Conservation (phyloP, 37 sponge, comb jelly and placozoan genomes). For the Spongilla lacustris region DNA sequence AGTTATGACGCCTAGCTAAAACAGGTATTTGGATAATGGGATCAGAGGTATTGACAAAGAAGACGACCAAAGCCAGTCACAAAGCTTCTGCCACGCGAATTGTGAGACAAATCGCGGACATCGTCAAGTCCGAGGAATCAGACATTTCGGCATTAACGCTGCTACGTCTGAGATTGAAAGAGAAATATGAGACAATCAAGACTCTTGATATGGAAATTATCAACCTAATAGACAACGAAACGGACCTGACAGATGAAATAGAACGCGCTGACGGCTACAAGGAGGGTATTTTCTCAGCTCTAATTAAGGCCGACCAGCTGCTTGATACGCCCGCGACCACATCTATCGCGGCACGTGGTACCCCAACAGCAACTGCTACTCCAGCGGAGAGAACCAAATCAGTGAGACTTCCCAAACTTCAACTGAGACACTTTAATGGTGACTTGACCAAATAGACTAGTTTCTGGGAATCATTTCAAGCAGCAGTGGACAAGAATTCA, state of each 20-base stretch:
- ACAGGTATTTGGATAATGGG: too few relatives aligned
- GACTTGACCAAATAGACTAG: constrained; percentile 40
- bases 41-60: constrained; percentile 22
- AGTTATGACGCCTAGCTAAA: constrained; percentile 5
- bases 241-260: constrained; percentile 24
- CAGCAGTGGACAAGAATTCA: constrained; percentile 19
- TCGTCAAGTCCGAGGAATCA: neutral
- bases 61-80: constrained; percentile 22
- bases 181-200: constrained; percentile 44
- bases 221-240: constrained; percentile 25
- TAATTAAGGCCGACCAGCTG: constrained; percentile 14
- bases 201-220: constrained; percentile 21
- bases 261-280: constrained; percentile 43
- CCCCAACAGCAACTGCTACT: neutral
- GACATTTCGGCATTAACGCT: constrained; percentile 14
- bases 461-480: constrained; percentile 43
- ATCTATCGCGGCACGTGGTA: neutral
- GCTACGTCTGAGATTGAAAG: constrained; percentile 26
- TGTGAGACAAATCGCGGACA: constrained; percentile 8
- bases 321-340: neutral
- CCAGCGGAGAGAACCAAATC: neutral
- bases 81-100: constrained; percentile 24
- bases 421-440: constrained; percentile 19
- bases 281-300: constrained; percentile 11
- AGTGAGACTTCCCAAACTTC: constrained; percentile 43